Base-by-base conservation (phyloP, 2,888 invertebrate genomes). In the Xanthostigma xanthostigma region DNA sequence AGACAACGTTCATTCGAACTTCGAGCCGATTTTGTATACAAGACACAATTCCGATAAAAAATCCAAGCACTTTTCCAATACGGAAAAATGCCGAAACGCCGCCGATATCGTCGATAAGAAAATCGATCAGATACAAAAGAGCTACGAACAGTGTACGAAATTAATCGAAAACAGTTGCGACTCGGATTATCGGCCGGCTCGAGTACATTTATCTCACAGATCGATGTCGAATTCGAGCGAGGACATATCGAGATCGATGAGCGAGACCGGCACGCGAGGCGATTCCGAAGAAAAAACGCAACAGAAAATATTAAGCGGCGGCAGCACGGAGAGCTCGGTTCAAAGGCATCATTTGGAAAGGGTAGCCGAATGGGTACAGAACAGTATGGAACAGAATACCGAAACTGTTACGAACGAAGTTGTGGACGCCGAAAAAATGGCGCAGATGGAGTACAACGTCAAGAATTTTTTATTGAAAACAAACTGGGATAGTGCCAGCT, bases 361-460 rank as follows among this genome's bases (percentile, higher is more conserved):
- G 43, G 84, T 86, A 10, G 84, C 83, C 0, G 84, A 86, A 57
- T 85, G 85, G 85, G 82, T 86, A 14, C 79, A 82, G 61, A 78
- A 76, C 55, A 81, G 78, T 57, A 64, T 71, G 2, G 68, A 71
- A 45, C 62, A 76, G 59, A 72, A 71, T 50, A 59, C 70, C 65
- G 62, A 67, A 2, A 68, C 68, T 8, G 70, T 70, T 55, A 58
- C 68, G 41, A 60, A 60, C 35, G 66, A 63, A 27, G 27, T 27
- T 49, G 65, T 69, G 48, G 67, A 66, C 53, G 60, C 65, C 9
- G 67, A 63, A 35, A 65, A 62, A 61, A 74, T 81, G 56, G 80
- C 79, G 14, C 75, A 81, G 61, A 83, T 83, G 81, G 83, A 83
- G 61, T 81, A 81, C 59, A 81, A 83, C 61, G 83, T 83, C n/a